Percentiles rank a stretch among this genome's conserved stretches.
Conservation (phyloP, 2,113 vertebrate genomes). For the Electrona antarctica region DNA sequence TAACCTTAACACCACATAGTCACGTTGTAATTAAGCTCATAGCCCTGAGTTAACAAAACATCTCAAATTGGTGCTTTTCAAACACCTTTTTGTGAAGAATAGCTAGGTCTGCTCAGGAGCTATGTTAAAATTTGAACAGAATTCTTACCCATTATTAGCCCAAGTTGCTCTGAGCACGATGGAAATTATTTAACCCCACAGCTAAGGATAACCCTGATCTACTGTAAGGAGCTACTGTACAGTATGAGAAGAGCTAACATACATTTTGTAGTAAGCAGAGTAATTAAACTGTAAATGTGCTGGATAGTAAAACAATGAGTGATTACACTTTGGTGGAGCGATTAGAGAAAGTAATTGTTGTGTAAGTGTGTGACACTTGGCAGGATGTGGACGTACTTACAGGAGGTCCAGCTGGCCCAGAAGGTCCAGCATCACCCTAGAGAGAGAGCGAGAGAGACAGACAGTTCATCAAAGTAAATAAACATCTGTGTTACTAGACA, state of each 20-base stretch:
- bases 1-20: not conserved
- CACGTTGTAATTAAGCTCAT: not conserved
- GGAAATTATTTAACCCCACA: not conserved
- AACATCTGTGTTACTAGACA: too few species aligned
- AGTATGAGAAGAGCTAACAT: not conserved
- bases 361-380: not conserved
- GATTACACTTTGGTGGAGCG: not conserved
- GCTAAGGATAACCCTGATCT: not conserved
- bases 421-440: conserved; percentile 88
- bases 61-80: not conserved
- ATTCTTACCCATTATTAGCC: not conserved
- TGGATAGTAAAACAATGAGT: not conserved
- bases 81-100: not conserved
- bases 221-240: not conserved
- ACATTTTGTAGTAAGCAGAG: not conserved
- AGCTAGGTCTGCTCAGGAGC: not conserved
- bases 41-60: not conserved
- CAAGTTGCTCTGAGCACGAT: too few species aligned
- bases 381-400: conserved; percentile 80
- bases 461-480: not conserved
- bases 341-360: not conserved
- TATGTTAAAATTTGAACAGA: not conserved
- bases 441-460: conserved; percentile 56
- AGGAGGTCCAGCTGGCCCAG: conserved; percentile 87
- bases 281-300: not conserved